Base-by-base conservation (phyloP, 1,140 invertebrate genomes). In the Papilio glaucus region DNA sequence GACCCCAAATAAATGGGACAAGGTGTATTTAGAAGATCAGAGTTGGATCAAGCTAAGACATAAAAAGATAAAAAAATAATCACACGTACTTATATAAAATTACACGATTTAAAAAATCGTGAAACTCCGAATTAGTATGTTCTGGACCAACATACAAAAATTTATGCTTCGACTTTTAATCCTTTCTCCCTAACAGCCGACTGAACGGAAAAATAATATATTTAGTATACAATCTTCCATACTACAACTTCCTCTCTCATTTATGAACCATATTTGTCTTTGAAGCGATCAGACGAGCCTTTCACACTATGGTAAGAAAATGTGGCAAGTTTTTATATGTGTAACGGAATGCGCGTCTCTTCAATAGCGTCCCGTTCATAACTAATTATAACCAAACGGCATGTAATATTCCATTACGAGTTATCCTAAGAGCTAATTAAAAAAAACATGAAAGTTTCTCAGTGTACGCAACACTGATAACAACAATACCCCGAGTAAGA, bases 221-320 rank as follows among this genome's bases (percentile, higher is more conserved):
- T 57, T 21, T 57, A 24, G 18, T 57, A 12, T 57, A 57, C 49
- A 57, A 57, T 12, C 49, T 53, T 18, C 18, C 18, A 13, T 53
- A 53, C 9, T 49, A 49, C 18, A 49, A 33, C 42, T 69, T 69
- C 42, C 62, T 62, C 13, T 33, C 67, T 33, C 67, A 69, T 69
- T 53, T 69, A 53, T 53, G 41, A 15, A 4, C 67, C 67, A 33
- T 69, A 69, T 69, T 69, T 69, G 67, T 69, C 42, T 69, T 33
- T 29, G 24, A 49, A 37, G 45, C 37, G 67, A 69, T 26, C 26
- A 15, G 41, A 24, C 6, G 5, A 39, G n/a, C 26, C 67, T 69
- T 69, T 33, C 53, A 49, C 8, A 53, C 26, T 69, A 69, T 69
- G 42, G 67, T 49, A 33, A 62, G 45, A 69, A 24, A 49, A 53